Evolutionary conservation across 2,113 vertebrate species (phyloP), one percentile per base, ranked within the genome.

Genomic region (Silurus asotus): DNA sequence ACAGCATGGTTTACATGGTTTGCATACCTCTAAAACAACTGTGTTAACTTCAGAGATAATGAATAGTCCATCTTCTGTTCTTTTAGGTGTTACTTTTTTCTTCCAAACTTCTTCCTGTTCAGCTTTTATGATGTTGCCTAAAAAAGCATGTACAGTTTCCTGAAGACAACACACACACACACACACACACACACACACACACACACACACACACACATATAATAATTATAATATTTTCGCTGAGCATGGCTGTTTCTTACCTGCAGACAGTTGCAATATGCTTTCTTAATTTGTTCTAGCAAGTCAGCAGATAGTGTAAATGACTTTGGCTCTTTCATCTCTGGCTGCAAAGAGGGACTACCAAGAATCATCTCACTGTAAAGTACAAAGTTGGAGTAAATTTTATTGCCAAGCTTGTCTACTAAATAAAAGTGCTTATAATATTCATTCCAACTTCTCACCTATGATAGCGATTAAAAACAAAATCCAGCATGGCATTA

Each of bases 361-460:
- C 90, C 91, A 93, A 94, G 92, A 81, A 95, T 90, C 70, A 2
- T 88, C 81, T 94, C 91, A 45, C 94, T 95, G 89, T 58, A 8
- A 25, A 28, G 28, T 64, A 58, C 45, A 45, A 64, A 65, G 6
- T 6, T 53, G 15, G 25, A 19, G 1, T 55, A 19, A n/a, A 28
- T 77, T 76, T 62, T 56, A 69, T 69, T 70, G 81, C 20, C 51
- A 11, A 28, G 11, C 13, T 37, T 37, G 37, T 37, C 37, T 55
- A 20, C 20, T 83, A 49, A 37, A 10, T 8, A 64, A 2, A 51
- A 56, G 25, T n/a, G 7, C 64, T 3, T 70, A 9, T 13, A 58
- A 61, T 74, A 62, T 9, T 55, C 0, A 87, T 8, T 81, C 13
- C 62, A 74, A 5, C 51, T 51, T 79, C 93, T 90, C 61, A 95